phyloP scores from a whole-genome alignment of 2,797 vertebrate species.

The Synanceia verrucosa region DNA sequence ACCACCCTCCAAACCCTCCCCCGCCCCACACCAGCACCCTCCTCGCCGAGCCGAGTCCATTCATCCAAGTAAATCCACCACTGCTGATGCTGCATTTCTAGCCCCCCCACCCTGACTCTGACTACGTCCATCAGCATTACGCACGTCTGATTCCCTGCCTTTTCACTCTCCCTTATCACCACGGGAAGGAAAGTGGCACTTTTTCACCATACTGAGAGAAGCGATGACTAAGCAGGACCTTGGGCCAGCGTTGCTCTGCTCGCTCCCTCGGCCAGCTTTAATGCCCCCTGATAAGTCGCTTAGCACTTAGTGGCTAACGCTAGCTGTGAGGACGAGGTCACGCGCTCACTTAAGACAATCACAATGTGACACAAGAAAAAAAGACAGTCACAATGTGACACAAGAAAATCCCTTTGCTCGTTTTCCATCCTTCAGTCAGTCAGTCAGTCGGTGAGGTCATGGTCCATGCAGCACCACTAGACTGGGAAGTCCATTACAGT shows the following conservation, averaged over 20 bases:
- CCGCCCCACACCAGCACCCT: conserved; percentile 6
- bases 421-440: too few relatives aligned
- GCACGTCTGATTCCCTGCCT: conserved; percentile 61
- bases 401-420: neutral
- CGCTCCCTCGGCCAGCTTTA: conserved; percentile 41
- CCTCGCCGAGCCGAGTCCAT: conserved; percentile 43
- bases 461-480: neutral
- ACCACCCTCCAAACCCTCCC: conserved; percentile 19
- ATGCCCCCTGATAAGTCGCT: conserved; percentile 37
- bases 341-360: conserved; percentile 16
- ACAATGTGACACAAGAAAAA: neutral
- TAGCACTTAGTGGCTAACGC: conserved; percentile 27
- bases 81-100: conserved; percentile 75
- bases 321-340: conserved; percentile 25
- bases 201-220: conserved; percentile 40
- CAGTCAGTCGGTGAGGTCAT: conserved; percentile 8
- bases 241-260: conserved; percentile 23
- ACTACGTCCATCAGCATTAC: conserved; percentile 75
- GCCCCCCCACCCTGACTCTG: conserved; percentile 18
- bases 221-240: conserved; percentile 57
- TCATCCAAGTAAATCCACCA: conserved; percentile 76
- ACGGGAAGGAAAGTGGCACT: conserved; percentile 53
- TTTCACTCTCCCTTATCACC: conserved; percentile 61
- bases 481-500: conserved; percentile 14
- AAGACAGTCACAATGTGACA: too few relatives aligned